Base-by-base conservation (phyloP, 2,113 vertebrate species). In the Lampris megalopsis region DNA sequence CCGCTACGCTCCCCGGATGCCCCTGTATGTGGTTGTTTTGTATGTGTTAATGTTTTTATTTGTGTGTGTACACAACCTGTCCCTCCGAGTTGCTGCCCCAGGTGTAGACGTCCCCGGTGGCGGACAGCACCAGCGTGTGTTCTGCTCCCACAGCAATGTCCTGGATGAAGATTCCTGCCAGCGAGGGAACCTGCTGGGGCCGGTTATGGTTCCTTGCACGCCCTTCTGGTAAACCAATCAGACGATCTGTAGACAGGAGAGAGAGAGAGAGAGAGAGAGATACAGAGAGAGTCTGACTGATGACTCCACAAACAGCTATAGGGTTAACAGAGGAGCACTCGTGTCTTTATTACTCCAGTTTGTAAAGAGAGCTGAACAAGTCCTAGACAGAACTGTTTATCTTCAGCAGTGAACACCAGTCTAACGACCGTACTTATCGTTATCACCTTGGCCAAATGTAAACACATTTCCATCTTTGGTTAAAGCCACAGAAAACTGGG, bases 21-120 rank as follows among this genome's bases (percentile, higher is more conserved):
- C 45, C 10, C 6, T 45, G 35, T 42, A 47, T 40, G 53, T 41
- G 38, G n/a, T 43, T 57, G 7, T 49, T 43, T 8, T 43, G 53
- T 5, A 9, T n/a, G 53, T 24, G 52, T 24, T 24, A 24, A 24
- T 35, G 43, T 49, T 37, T 56, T 9, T 11, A 58, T 3, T 38
- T 57, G 40, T 57, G 53, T 68, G 38, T 52, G 13, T 41, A 4
- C 38, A 45, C 78, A 65, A 95, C 95, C 94, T 95, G 95, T n/a
- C 94, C 95, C 87, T 95, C 95, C 0, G 94, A 95, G 91, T 95
- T 95, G 83, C 94, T 95, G 57, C 95, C 95, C 95, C 95, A 95
- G 61, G 93, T 92, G 61, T 93, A 95, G 42, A 95, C 90, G 2
- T 94, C 94, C 61, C 94, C 94, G 0, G 89, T 92, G 79, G 94